Evolutionary conservation across 2,113 vertebrate species (phyloP).

Genomic region (Alectura lathami): DNA sequence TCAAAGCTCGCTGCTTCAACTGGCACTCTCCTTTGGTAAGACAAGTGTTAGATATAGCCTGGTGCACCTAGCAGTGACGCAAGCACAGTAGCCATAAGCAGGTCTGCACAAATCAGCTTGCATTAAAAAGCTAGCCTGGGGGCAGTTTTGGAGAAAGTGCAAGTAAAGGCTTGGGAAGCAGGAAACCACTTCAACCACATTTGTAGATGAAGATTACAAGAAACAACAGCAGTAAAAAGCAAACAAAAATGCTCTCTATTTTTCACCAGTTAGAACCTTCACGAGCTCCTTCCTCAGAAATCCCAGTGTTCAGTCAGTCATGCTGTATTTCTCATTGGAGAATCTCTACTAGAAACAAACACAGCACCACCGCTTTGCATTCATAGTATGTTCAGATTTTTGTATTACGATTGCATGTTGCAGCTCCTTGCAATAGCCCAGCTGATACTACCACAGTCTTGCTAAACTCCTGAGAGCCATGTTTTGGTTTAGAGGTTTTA

Average conservation of each 20-base stretch:
- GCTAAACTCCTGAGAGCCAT: neutral
- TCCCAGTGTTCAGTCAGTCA: neutral
- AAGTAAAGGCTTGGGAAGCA: neutral
- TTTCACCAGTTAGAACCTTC: neutral
- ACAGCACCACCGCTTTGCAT: neutral
- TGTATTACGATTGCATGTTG: neutral
- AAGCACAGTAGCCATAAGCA: neutral
- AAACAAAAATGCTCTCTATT: neutral
- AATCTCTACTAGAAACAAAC: neutral
- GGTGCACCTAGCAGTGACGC: neutral
- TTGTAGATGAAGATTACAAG: neutral
- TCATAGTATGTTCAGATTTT: neutral
- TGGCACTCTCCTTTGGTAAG: slow-evolving; percentile 88
- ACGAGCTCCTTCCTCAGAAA: neutral
- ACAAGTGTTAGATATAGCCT: neutral
- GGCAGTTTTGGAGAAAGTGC: neutral
- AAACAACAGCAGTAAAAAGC: neutral
- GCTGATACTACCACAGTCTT: neutral
- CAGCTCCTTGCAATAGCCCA: neutral
- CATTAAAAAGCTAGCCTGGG: neutral
- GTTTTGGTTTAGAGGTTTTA: neutral
- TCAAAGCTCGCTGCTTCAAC: slow-evolving; percentile 90
- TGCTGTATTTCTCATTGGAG: neutral
- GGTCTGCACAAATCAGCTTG: neutral
- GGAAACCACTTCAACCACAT: neutral